Base-by-base conservation (phyloP, 2,113 vertebrate species). In the Camelus dromedarius region DNA sequence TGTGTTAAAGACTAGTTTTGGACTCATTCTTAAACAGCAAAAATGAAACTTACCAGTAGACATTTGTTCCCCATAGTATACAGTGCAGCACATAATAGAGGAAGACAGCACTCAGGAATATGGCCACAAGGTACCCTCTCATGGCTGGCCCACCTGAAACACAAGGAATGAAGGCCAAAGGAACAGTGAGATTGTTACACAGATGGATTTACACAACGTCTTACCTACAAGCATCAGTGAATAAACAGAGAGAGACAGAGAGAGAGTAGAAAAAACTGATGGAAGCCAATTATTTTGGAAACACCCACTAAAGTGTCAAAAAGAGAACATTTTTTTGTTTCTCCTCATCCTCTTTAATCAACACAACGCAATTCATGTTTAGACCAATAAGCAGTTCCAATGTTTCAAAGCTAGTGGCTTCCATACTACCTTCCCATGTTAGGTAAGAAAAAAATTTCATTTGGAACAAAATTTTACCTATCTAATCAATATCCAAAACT, bases 61-160 rank as follows among this genome's bases (percentile, higher is more conserved):
- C 81, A 46, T 97, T 96, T 35, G 97, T 89, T 89, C 96, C 86
- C 97, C 97, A 98, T 70, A 97, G 56, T 77, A 98, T 96, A 86
- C 97, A 97, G 11, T 98, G 92, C 58, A 98, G 82, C 69, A 97
- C 93, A 0, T 96, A 97, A 48, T 97, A 98, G 15, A 98, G 97
- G 86, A 97, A 97, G 67, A 97, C 66, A 24, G 96, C 97, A 93
- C 97, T 97, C 85, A 98, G 85, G 89, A 97, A 66, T 48, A 98
- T 91, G 86, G 86, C 97, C 81, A 97, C 32, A 0, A 97, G 91
- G 95, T 96, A 97, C 26, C 89, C 96, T 97, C 79, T 97, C 97
- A 98, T 98, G 97, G 95, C 95, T 97, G 77, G 96, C 93, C 77
- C 87, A 84, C 96, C 96, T 97, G 96, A 30, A 95, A 83, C 35